Evolutionary conservation across 2,797 vertebrate species (phyloP).

Genomic region (Parambassis ranga): DNA sequence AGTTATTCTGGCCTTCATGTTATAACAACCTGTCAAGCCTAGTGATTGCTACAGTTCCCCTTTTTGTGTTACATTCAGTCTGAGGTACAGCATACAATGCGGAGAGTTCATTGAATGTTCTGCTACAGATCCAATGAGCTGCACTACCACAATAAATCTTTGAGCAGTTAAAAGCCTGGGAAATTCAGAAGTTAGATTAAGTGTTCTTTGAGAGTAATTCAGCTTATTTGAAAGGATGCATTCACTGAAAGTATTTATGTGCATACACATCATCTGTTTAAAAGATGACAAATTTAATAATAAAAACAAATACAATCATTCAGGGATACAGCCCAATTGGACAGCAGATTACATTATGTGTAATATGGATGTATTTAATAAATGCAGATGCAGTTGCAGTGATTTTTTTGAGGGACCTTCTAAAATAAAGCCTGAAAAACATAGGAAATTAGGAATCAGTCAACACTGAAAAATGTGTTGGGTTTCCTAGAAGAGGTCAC

Average conservation of each 20-base stretch:
- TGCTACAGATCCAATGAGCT: slow-evolving; percentile 35
- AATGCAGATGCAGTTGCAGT: neutral
- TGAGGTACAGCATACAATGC: slow-evolving; percentile 1
- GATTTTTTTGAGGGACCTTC: too few relatives aligned
- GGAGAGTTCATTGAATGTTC: slow-evolving; percentile 31
- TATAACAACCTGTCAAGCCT: neutral
- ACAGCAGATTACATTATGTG: neutral
- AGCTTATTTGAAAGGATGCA: neutral
- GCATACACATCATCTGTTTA: neutral
- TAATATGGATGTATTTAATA: neutral
- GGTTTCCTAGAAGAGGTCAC: too few relatives aligned
- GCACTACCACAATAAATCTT: slow-evolving; percentile 19
- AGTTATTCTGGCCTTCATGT: slow-evolving; percentile 29
- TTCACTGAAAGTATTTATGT: neutral
- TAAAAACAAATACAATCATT: neutral
- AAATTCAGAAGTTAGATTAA: slow-evolving; percentile 2
- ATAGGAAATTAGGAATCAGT: too few relatives aligned
- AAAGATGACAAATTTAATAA: neutral
- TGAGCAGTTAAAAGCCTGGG: neutral
- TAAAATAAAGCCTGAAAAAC: too few relatives aligned
- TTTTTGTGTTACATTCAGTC: slow-evolving; percentile 18
- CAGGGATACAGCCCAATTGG: neutral
- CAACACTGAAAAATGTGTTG: too few relatives aligned
- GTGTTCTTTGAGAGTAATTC: neutral
- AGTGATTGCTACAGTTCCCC: neutral